These are phyloP conservation scores for Archips crataeganus DNA, from an alignment of 2,888 invertebrate genomes.

Conservation along the genomic window DNA sequence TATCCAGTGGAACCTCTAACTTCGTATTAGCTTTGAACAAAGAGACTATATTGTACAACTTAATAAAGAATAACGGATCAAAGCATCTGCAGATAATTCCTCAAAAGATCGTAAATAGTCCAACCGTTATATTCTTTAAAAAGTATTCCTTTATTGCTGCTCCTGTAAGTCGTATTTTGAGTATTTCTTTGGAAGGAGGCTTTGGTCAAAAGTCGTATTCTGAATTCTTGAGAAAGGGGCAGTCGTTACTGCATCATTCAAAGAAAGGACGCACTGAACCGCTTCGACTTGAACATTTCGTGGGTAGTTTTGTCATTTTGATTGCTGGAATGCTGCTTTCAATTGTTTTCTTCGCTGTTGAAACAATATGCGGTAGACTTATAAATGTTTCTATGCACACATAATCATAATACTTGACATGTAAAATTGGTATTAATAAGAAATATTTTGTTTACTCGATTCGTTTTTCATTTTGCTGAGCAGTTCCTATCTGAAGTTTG, in stretches of 20 bases:
- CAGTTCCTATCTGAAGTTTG: conserved; percentile 10
- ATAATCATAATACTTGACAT: neutral
- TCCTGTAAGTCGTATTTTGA: conserved; percentile 55
- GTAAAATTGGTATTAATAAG: neutral
- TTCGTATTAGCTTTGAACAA: conserved; percentile 64
- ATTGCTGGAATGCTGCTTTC: conserved; percentile 58
- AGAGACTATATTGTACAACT: conserved; percentile 55
- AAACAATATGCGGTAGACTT: conserved; percentile 54
- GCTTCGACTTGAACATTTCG: conserved; percentile 55
- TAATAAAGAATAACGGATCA: conserved; percentile 55
- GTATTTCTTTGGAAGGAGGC: conserved; percentile 59
- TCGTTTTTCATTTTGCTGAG: conserved; percentile 21
- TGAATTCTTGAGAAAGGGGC: conserved; percentile 49
- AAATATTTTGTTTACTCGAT: neutral
- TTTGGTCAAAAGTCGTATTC: conserved; percentile 54
- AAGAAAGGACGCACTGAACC: conserved; percentile 40
- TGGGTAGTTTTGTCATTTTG: conserved; percentile 55
- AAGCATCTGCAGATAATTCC: conserved; percentile 63
- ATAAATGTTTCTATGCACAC: conserved; percentile 17
- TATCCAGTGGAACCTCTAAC: conserved; percentile 57
- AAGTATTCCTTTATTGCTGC: conserved; percentile 57
- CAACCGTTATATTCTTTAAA: conserved; percentile 63
- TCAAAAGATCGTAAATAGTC: conserved; percentile 65
- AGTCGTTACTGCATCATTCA: conserved; percentile 46
- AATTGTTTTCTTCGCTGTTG: conserved; percentile 58